Evolutionary conservation across 2,113 vertebrate genomes (phyloP).

Genomic region (Corythaixoides concolor): DNA sequence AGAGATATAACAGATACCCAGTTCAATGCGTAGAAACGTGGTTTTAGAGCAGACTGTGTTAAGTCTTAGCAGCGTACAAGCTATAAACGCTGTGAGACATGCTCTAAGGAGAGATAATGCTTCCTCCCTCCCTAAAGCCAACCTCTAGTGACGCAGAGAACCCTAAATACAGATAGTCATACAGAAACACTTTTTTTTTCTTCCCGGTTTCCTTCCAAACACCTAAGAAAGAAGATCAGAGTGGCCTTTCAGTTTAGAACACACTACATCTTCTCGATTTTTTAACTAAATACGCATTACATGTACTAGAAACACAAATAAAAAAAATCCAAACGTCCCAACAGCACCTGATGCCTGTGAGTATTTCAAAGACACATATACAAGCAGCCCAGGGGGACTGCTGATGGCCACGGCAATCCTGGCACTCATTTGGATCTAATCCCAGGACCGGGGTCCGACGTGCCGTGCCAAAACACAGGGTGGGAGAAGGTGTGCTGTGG

Average conservation of each 20-base stretch:
- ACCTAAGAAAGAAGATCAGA: not conserved
- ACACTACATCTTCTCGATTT: fast-evolving
- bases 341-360: not conserved
- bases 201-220: not conserved
- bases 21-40: not conserved
- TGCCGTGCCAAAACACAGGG: fast-evolving
- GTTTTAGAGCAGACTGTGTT: not conserved
- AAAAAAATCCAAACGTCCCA: not conserved
- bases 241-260: not conserved
- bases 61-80: fast-evolving
- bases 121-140: not conserved
- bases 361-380: fast-evolving
- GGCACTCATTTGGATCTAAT: fast-evolving
- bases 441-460: not conserved
- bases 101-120: not conserved
- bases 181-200: not conserved
- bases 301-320: not conserved
- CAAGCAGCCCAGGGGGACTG: too few relatives aligned
- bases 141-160: not conserved
- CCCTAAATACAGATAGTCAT: fast-evolving
- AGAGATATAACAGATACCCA: fast-evolving
- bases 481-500: fast-evolving
- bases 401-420: fast-evolving
- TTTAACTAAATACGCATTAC: not conserved
- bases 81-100: fast-evolving